Evolutionary conservation across 2,113 vertebrate genomes (phyloP).

Genomic region (Arizona elegans): DNA sequence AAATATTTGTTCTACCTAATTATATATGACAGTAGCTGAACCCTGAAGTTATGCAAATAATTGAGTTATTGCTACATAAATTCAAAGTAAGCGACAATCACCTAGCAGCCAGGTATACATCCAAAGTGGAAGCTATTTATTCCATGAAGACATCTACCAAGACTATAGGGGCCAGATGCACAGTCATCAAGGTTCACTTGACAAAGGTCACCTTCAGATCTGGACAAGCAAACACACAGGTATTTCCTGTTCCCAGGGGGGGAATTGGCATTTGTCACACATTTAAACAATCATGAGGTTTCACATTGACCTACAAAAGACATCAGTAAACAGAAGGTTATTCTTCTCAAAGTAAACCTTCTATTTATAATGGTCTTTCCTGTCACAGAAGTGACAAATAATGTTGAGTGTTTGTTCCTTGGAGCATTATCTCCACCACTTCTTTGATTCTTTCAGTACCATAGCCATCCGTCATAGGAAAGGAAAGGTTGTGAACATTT

Average conservation of each 20-base stretch:
- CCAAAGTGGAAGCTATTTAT: constrained; percentile 78
- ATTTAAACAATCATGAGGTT: constrained; percentile 80
- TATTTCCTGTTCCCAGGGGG: constrained; percentile 76
- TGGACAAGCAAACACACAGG: constrained; percentile 75
- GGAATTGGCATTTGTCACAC: constrained; percentile 70
- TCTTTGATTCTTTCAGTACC: constrained; percentile 66
- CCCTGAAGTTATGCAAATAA: not conserved
- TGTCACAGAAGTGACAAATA: constrained; percentile 22
- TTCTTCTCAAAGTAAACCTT: constrained; percentile 19
- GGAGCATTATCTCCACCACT: constrained; percentile 72
- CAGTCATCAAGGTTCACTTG: constrained; percentile 77
- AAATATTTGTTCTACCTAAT: constrained; percentile 4
- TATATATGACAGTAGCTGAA: not conserved
- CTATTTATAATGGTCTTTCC: constrained; percentile 17
- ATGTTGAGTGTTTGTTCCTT: constrained; percentile 28
- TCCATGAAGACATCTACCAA: constrained; percentile 76
- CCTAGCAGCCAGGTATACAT: constrained; percentile 80
- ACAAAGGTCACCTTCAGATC: constrained; percentile 78
- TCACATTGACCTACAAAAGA: constrained; percentile 78
- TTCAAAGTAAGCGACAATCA: constrained; percentile 48
- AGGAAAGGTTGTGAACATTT: constrained; percentile 64
- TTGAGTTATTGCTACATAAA: constrained; percentile 21
- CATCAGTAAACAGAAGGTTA: constrained; percentile 41
- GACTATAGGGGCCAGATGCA: constrained; percentile 77
- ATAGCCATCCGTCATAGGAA: constrained; percentile 80